Evolutionary conservation across 2,113 vertebrate species (phyloP).

Genomic region (Ageneiosus marmoratus): DNA sequence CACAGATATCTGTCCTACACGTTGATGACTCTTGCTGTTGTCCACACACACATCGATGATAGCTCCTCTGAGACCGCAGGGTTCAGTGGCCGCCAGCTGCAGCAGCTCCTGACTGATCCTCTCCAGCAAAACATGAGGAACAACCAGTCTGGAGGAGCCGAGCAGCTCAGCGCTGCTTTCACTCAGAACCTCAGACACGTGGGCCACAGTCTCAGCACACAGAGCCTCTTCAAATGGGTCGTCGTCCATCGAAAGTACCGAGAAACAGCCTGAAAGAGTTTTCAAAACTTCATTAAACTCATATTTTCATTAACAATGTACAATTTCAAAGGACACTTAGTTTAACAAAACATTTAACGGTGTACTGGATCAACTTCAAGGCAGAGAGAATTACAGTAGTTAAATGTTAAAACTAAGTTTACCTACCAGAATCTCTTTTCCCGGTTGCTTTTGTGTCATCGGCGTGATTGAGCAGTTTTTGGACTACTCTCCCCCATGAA

Average conservation of each 20-base stretch:
- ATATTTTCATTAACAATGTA: not conserved
- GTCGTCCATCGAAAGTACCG: not conserved
- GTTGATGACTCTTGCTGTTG: slow-evolving; percentile 68
- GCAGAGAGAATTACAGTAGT: not conserved
- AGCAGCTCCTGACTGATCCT: slow-evolving; percentile 84
- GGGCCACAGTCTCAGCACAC: slow-evolving; percentile 75
- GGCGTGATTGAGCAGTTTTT: slow-evolving; percentile 65
- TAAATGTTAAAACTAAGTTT: not conserved
- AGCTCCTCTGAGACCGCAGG: slow-evolving; percentile 91
- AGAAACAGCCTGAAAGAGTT: slow-evolving; percentile 2
- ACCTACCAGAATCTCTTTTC: slow-evolving; percentile 62
- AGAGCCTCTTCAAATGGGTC: slow-evolving; percentile 85
- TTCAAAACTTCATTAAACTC: not conserved
- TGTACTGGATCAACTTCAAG: not conserved
- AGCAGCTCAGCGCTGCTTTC: slow-evolving; percentile 71
- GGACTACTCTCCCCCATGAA: slow-evolving; percentile 71
- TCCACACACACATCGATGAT: slow-evolving; percentile 89
- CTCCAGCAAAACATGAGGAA: slow-evolving; percentile 77
- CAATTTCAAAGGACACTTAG: not conserved
- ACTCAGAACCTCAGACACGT: slow-evolving; percentile 76
- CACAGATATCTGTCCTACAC: slow-evolving; percentile 82
- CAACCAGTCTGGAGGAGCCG: slow-evolving; percentile 79
- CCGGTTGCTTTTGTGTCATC: slow-evolving; percentile 50
- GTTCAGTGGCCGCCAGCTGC: slow-evolving; percentile 85
- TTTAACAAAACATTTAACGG: not conserved